A percentile compares a stretch with the other conserved stretches of the same genome.
Evolutionary conservation across 2,113 vertebrate genomes (phyloP).

Genomic region (Pyrgilauda ruficollis): DNA sequence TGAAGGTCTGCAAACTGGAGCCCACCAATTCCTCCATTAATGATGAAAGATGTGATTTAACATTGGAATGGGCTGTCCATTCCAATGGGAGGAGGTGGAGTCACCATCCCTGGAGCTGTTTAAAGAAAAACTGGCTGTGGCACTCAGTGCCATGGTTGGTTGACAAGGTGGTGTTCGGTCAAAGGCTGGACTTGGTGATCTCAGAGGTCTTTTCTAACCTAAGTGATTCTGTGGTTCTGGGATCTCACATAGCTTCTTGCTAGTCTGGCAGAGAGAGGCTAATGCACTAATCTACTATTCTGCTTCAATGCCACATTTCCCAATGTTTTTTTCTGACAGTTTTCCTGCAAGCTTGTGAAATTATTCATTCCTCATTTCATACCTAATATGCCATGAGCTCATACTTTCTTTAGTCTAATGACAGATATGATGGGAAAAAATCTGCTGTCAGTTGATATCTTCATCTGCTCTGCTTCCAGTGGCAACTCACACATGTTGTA

Average conservation of each 20-base stretch:
- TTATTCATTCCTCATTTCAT: background rate
- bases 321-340: background rate
- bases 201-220: background rate
- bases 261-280: background rate
- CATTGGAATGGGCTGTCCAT: background rate
- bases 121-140: background rate
- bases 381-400: background rate
- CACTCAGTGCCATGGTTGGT: background rate
- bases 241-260: background rate
- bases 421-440: slow-evolving; percentile 2
- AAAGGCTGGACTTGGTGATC: background rate
- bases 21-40: background rate
- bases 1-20: background rate
- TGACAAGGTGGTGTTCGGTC: fast-evolving
- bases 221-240: background rate
- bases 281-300: background rate
- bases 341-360: slow-evolving; percentile 13
- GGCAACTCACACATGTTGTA: background rate
- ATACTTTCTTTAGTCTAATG: slow-evolving; percentile 16
- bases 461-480: slow-evolving; percentile 44
- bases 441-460: background rate
- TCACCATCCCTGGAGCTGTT: background rate
- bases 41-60: background rate
- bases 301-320: background rate
- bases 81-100: too few relatives aligned